These are phyloP conservation scores for Brachyhypopomus occidentalis DNA, from an alignment of 2,113 vertebrate species.

Conservation along the genomic window DNA sequence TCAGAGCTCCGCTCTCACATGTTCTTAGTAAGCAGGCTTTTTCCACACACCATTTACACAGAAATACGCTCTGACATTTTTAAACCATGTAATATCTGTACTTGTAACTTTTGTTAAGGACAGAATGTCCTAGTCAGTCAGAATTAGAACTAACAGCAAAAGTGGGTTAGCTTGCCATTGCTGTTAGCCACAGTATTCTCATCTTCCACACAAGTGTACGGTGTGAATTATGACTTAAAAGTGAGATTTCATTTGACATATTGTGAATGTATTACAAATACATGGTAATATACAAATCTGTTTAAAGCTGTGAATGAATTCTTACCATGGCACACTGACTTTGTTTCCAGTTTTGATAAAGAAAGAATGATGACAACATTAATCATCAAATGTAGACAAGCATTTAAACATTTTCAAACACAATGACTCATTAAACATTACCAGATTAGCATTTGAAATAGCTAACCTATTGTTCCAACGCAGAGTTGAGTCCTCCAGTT, in stretches of 20 bases:
- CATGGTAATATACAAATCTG: not conserved
- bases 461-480: not conserved
- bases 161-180: not conserved
- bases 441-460: not conserved
- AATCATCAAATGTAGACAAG: constrained; percentile 19
- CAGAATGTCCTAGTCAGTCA: not conserved
- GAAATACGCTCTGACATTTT: not conserved
- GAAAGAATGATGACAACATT: not conserved
- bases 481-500: not conserved
- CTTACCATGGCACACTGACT: not conserved
- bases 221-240: not conserved
- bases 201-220: not conserved
- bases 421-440: constrained; percentile 35
- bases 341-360: not conserved
- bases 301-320: not conserved
- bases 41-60: not conserved
- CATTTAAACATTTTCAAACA: constrained; percentile 1
- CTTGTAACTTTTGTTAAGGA: not conserved
- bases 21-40: not conserved
- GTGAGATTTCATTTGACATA: not conserved
- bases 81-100: not conserved
- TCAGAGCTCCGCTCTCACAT: too few relatives aligned
- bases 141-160: not conserved
- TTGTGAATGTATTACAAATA: not conserved
- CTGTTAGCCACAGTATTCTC: not conserved